Percentiles rank a stretch among this genome's conserved stretches.
Conservation (phyloP, 2,113 vertebrate genomes). For the Nannobrachium achirus region DNA sequence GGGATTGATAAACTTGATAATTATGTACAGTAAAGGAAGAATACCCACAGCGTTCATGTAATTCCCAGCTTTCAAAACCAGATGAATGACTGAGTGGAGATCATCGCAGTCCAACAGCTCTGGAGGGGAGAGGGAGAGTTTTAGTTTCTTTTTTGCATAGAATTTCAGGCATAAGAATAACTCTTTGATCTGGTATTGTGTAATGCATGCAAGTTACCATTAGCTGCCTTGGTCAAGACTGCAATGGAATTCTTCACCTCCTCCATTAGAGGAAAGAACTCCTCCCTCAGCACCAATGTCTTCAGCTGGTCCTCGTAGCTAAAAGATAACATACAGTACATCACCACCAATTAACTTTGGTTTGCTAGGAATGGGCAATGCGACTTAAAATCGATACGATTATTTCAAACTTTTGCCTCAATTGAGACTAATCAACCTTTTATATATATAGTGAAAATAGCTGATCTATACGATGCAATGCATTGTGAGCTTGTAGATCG, state of each 20-base stretch:
- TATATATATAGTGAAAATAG: too few species aligned
- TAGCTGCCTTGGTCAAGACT: conserved; percentile 77
- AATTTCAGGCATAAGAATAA: neutral
- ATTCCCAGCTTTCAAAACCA: conserved; percentile 85
- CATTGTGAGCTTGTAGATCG: too few species aligned
- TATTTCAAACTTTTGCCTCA: too few species aligned
- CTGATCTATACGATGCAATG: too few species aligned
- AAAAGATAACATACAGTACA: conserved; percentile 5
- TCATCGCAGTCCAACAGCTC: conserved; percentile 83
- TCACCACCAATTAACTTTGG: neutral
- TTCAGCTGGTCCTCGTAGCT: conserved; percentile 80
- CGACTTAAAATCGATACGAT: too few species aligned
- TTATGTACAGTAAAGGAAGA: conserved; percentile 2
- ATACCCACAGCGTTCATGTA: conserved; percentile 85
- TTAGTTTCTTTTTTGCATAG: neutral
- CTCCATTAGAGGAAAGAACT: conserved; percentile 82
- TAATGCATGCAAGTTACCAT: conserved; percentile 65
- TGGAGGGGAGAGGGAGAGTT: conserved; percentile 38
- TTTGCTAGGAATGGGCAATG: neutral
- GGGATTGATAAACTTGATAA: neutral
- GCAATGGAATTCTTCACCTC: conserved; percentile 73
- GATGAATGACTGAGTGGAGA: conserved; percentile 82
- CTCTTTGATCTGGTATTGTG: neutral
- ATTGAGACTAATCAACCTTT: too few species aligned
- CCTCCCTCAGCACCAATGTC: conserved; percentile 80